Percentiles rank a stretch among this genome's conserved stretches.
Evolutionary conservation across 2,888 invertebrate genomes (phyloP).

Genomic region (Macropis europaea): DNA sequence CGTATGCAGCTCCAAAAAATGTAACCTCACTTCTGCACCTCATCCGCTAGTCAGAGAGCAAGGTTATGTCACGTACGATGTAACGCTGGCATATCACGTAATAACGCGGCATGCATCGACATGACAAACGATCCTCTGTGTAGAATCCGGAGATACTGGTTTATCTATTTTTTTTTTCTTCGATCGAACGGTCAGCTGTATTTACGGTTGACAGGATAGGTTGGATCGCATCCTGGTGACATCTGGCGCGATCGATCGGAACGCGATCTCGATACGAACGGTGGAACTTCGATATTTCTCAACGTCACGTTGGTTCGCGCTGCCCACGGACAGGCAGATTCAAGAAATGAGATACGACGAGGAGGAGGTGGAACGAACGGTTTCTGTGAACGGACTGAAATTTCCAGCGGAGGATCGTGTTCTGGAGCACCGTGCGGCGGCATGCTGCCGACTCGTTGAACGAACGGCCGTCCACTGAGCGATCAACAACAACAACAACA

Average conservation of each 20-base stretch:
- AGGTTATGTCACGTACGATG: slow-evolving; percentile 19
- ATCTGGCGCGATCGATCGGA: slow-evolving; percentile 43
- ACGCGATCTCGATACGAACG: slow-evolving; percentile 46
- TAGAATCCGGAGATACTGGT: background rate
- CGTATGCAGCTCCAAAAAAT: too few relatives aligned
- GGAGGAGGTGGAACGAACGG: slow-evolving; percentile 60
- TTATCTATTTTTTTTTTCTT: background rate
- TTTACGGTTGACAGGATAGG: slow-evolving; percentile 1
- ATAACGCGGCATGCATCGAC: background rate
- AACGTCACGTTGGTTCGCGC: slow-evolving; percentile 57
- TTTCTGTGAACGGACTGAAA: slow-evolving; percentile 52
- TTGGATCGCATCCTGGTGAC: slow-evolving; percentile 35
- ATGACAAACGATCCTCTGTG: background rate
- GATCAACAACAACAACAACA: slow-evolving; percentile 28
- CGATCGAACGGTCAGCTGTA: background rate
- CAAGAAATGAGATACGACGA: slow-evolving; percentile 69
- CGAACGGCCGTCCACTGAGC: slow-evolving; percentile 14
- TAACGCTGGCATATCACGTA: background rate
- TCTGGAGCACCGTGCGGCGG: slow-evolving; percentile 34
- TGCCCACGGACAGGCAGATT: slow-evolving; percentile 61
- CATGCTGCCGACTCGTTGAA: slow-evolving; percentile 44
- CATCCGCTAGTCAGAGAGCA: background rate
- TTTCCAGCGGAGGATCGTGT: slow-evolving; percentile 39
- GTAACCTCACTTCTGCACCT: slow-evolving; percentile 16
- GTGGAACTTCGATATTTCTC: slow-evolving; percentile 59